Conservation (phyloP, 1,140 invertebrate genomes). For the Mya arenaria region DNA sequence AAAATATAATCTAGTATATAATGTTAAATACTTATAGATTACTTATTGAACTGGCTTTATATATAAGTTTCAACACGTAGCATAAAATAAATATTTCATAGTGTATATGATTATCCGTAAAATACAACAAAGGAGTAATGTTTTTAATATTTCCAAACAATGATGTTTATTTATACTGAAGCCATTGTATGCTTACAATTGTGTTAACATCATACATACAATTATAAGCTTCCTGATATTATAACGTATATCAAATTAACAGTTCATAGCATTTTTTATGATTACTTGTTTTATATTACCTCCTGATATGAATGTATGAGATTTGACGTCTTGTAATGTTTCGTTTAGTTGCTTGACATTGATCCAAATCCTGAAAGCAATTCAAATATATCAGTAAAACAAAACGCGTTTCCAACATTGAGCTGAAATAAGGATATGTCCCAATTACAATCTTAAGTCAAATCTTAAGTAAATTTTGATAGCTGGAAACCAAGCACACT, state of each 20-base stretch:
- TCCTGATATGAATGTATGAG: not conserved
- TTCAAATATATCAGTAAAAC: not conserved
- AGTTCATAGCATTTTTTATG: not conserved
- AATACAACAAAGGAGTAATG: not conserved
- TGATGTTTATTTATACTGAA: not conserved
- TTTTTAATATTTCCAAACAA: not conserved
- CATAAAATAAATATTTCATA: no score
- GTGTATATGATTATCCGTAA: no score
- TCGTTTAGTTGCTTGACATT: not conserved
- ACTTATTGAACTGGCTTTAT: no score
- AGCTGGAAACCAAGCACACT: not conserved
- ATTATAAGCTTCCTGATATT: not conserved
- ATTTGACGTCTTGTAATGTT: not conserved
- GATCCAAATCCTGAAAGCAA: not conserved
- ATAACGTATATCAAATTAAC: not conserved
- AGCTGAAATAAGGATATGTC: not conserved
- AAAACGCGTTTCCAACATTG: not conserved
- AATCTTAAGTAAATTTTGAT: not conserved
- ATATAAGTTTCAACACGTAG: no score
- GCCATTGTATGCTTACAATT: not conserved
- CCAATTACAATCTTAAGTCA: not conserved
- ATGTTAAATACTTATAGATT: no score
- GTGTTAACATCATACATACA: not conserved
- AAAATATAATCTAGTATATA: no score
- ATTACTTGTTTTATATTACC: not conserved